Evolutionary conservation across 2,797 vertebrate genomes (phyloP), one percentile per base, ranked within the genome.

Genomic region (Tenualosa ilisha): DNA sequence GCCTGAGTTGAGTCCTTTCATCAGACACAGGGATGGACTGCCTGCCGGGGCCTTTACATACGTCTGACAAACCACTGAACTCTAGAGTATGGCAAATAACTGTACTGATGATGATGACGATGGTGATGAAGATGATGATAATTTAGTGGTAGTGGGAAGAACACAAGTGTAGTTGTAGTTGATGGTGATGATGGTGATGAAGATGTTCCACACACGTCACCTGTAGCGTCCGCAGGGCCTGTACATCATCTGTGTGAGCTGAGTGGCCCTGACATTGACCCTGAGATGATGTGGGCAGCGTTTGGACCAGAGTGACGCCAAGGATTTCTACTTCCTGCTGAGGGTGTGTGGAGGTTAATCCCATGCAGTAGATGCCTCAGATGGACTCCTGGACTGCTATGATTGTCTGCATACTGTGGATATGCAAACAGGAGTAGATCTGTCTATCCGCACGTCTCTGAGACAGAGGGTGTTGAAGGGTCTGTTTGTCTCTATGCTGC

Each of bases 161-260:
- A 31, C 1, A 31, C 31, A 31, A 31, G 31, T 31, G 31, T 31
- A 31, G 31, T 31, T 31, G 31, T 31, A 31, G 1, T 31, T 61
- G 56, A 26, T n/a, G 61, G 24, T 8, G 22, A 63, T 63, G 61
- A 63, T 63, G 61, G 26, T 26, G 22, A 63, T 63, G 61, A 63
- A n/a, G n/a, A n/a, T n/a, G 7, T 63, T 26, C n/a, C 1, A n/a
- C 9, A 3, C 59, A 22, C 24, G 59, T 51, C 11, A 59, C 46
- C 13, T 22, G 43, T n/a, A 84, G 83, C 50, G 59, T 11, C 20
- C 68, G 17, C 49, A 31, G 81, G 87, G 72, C 37, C 75, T 85
- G 40, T 86, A 51, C 22, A 83, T 40, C 84, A 84, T 84, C 61
- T 84, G 72, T 81, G 59, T 82, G 85, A 87, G 31, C 83, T 84